Evolutionary conservation across 2,113 vertebrate genomes (phyloP), one percentile per base, ranked within the genome.

Genomic region (Hipposideros armiger): DNA sequence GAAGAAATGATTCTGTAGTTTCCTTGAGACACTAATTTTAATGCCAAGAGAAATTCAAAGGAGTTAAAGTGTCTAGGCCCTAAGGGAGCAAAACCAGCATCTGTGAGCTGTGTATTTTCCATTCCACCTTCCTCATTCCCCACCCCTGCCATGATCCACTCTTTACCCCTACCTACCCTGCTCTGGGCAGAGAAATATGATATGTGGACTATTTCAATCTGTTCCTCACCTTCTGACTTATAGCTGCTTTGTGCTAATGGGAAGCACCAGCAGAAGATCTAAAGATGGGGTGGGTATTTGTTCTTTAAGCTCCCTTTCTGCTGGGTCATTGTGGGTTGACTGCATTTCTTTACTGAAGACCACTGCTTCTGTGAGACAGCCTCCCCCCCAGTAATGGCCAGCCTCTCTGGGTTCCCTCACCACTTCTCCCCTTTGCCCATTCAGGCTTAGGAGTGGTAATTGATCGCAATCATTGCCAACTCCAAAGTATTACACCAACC

Each of bases 41-140:
- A 66, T 50, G 24, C 82, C 56, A 67, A 90, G 87, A 58, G 45
- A 95, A 92, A 60, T 11, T 36, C 30, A 85, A 91, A 56, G 52
- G 4, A 32, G 62, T 83, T 92, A 40, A 88, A 58, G 28, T 73
- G 26, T 28, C 13, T 60, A 16, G 3, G 11, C 50, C 5, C 11
- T 32, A 52, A 73, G 40, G n/a, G 54, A 95, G 42, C 73, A 40
- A 64, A 92, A 80, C 16, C 52, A 30, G 19, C 17, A 89, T n/a
- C 64, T 62, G 3, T 62, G 20, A 11, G 42, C 7, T 74, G 8
- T 0, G 24, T 80, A 40, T n/a, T 89, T 85, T 56, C 60, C 16
- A 28, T 62, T 60, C 8, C 24, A 36, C 8, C n/a, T 45, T 2
- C 0, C 11, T 67, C 13, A 7, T 4, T 3, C 17, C 20, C 6